Conservation (phyloP, 2,888 invertebrate genomes). For the Eurytoma adleriae region DNA sequence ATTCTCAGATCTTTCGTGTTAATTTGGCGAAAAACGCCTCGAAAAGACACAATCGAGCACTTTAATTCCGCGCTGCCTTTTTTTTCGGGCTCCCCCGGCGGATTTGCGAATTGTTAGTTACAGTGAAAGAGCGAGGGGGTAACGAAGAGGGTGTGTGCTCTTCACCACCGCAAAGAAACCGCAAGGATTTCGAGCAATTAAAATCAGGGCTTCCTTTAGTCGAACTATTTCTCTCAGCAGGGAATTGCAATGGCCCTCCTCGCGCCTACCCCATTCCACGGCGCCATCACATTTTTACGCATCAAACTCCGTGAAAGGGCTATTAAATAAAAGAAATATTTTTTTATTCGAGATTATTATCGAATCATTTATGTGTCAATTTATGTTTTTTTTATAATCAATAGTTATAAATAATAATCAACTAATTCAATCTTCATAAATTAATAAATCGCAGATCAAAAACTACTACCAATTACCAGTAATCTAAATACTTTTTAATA, state of each 20-base stretch:
- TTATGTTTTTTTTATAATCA: no score
- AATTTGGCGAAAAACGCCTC: slow-evolving; percentile 19
- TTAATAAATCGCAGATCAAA: no score
- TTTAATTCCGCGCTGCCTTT: slow-evolving; percentile 44
- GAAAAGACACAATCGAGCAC: slow-evolving; percentile 51
- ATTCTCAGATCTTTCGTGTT: neutral
- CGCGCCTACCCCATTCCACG: slow-evolving; percentile 1
- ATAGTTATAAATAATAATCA: no score
- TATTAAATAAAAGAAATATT: no score
- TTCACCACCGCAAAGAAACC: slow-evolving; percentile 56
- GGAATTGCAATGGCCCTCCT: slow-evolving; percentile 13
- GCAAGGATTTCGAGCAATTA: slow-evolving; percentile 61
- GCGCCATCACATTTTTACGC: no score
- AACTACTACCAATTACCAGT: no score
- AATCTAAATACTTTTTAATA: no score
- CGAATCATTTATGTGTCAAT: no score
- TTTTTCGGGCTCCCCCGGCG: slow-evolving; percentile 13
- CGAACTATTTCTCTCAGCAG: slow-evolving; percentile 8
- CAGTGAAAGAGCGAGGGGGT: slow-evolving; percentile 3
- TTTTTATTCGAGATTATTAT: no score
- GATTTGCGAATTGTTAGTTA: slow-evolving; percentile 19
- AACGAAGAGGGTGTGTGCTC: slow-evolving; percentile 42
- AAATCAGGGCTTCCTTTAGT: slow-evolving; percentile 59
- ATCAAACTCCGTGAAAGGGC: no score
- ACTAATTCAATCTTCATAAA: no score